Evolutionary conservation across 2,113 vertebrate genomes (phyloP).

Genomic region (Gallinago paraguaiae): DNA sequence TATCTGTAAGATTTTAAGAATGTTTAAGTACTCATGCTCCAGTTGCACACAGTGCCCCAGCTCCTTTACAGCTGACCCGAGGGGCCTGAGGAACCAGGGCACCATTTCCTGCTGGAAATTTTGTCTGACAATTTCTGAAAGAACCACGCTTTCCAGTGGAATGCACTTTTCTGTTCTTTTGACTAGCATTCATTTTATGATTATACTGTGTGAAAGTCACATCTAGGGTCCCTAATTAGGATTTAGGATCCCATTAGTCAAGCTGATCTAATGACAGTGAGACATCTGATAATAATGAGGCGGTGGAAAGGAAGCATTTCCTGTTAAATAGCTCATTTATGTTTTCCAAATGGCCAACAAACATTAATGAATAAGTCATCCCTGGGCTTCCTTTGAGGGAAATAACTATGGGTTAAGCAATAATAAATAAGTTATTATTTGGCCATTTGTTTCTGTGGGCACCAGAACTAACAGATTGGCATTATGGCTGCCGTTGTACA

Average conservation of each 20-base stretch:
- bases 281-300: background rate
- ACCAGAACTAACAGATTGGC: background rate
- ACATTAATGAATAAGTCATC: background rate
- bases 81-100: background rate
- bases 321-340: background rate
- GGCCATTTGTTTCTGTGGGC: background rate
- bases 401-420: background rate
- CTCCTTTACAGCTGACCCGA: background rate
- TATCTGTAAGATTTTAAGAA: background rate
- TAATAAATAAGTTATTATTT: background rate
- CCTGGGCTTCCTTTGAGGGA: background rate
- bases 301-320: background rate
- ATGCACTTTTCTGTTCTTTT: background rate
- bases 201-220: background rate
- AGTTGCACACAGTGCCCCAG: background rate
- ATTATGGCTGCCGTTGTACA: background rate
- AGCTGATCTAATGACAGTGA: conserved; percentile 12
- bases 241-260: conserved; percentile 16
- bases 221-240: background rate
- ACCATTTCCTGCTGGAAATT: background rate
- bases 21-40: background rate
- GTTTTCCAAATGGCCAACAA: background rate
- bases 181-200: background rate
- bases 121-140: background rate
- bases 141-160: background rate